phyloP scores from a whole-genome alignment of 1,140 invertebrate genomes.

The Tribolium madens region DNA sequence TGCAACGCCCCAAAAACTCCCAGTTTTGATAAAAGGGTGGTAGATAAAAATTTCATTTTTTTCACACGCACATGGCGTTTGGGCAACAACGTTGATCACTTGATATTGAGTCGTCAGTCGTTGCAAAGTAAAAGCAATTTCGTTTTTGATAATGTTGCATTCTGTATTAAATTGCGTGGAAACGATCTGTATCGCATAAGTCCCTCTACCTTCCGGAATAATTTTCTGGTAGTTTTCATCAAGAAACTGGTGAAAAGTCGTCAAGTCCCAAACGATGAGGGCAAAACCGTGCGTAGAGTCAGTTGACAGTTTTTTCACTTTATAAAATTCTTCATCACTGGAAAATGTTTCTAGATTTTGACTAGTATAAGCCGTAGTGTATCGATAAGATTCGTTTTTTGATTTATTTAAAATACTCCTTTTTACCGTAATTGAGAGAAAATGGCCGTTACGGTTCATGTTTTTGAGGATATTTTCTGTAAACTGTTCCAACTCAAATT shows the following conservation, averaged over 20 bases:
- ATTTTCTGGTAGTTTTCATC: not conserved
- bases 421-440: too few species aligned
- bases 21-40: not conserved
- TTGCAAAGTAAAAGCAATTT: not conserved
- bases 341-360: too few species aligned
- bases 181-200: not conserved
- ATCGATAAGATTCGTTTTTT: too few species aligned
- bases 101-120: not conserved
- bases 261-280: not conserved
- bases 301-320: not conserved
- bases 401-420: too few species aligned
- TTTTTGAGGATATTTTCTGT: not conserved
- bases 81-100: not conserved
- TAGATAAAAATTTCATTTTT: not conserved
- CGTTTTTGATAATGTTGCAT: not conserved
- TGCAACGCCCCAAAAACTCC: not conserved
- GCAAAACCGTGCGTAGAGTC: not conserved
- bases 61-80: not conserved
- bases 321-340: not conserved
- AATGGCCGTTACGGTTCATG: not conserved
- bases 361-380: too few species aligned
- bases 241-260: not conserved
- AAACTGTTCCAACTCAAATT: not conserved
- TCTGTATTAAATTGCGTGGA: too few species aligned
- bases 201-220: not conserved